phyloP scores from a whole-genome alignment of 2,113 vertebrate species.

The Cinclus mexicanus region DNA sequence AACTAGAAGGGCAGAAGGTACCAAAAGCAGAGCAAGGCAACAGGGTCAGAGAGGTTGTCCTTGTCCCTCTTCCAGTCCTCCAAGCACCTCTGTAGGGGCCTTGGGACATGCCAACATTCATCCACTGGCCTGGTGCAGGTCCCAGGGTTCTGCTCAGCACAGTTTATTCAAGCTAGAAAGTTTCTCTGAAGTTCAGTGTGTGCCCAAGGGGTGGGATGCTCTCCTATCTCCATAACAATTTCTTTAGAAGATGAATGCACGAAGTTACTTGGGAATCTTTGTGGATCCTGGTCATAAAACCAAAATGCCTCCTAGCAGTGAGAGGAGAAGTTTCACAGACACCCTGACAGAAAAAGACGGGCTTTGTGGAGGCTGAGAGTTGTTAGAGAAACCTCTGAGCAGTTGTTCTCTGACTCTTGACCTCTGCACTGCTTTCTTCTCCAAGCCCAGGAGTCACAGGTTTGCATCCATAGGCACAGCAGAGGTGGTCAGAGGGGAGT shows the following conservation, averaged over 20 bases:
- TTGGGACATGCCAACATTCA: neutral
- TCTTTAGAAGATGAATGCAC: neutral
- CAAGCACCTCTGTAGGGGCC: neutral
- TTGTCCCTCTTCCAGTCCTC: neutral
- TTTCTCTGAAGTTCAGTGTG: neutral
- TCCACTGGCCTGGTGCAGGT: neutral
- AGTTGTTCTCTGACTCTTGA: neutral
- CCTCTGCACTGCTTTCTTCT: neutral
- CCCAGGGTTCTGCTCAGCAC: neutral
- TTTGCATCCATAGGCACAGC: rapidly evolving
- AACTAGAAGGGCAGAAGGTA: neutral
- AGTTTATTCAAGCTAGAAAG: neutral
- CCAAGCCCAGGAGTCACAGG: neutral
- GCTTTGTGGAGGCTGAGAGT: neutral
- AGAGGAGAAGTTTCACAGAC: neutral
- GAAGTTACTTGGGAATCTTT: neutral
- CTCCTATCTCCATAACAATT: neutral
- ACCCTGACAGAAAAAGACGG: neutral
- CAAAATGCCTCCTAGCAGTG: neutral
- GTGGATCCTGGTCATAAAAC: neutral
- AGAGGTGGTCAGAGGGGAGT: neutral
- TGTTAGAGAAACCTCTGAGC: neutral
- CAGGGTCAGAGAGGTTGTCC: neutral
- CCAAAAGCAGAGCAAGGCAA: neutral
- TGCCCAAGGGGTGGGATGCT: neutral